phyloP scores from a whole-genome alignment of 2,888 invertebrate genomes.

The Pandemis cinnamomeana region DNA sequence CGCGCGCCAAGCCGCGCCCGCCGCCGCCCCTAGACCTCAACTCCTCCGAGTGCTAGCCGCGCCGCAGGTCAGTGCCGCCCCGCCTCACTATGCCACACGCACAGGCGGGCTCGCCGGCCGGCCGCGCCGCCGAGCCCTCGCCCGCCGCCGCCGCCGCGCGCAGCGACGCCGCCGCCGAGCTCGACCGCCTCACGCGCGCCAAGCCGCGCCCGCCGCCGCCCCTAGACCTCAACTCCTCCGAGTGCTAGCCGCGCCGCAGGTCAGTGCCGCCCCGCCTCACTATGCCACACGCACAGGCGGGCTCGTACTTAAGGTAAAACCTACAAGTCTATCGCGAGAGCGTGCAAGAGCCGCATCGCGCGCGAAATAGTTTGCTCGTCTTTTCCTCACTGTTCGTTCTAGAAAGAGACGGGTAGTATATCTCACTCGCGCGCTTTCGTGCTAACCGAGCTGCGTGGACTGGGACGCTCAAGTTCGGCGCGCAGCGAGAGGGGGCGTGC shows the following conservation, averaged over 20 bases:
- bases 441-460: too few relatives aligned
- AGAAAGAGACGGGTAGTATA: too few relatives aligned
- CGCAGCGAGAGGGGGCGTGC: too few relatives aligned
- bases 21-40: conserved; percentile 86
- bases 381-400: too few relatives aligned
- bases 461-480: too few relatives aligned
- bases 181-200: conserved; percentile 93
- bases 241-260: conserved; percentile 63
- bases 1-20: conserved; percentile 89
- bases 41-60: conserved; percentile 71
- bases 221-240: conserved; percentile 83
- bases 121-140: conserved; percentile 84
- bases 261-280: too few relatives aligned
- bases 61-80: too few relatives aligned
- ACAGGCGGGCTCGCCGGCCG: conserved; percentile 89
- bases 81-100: too few relatives aligned
- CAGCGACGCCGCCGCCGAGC: conserved; percentile 96
- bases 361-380: too few relatives aligned
- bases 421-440: too few relatives aligned
- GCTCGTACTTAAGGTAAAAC: conserved; percentile 73
- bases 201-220: conserved; percentile 88
- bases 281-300: conserved; percentile 87
- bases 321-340: too few relatives aligned
- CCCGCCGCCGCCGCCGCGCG: conserved; percentile 87
- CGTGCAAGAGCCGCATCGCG: too few relatives aligned